These are phyloP conservation scores for Grammomys dolichurus DNA, from an alignment of 2,113 vertebrate species.

Conservation along the genomic window DNA sequence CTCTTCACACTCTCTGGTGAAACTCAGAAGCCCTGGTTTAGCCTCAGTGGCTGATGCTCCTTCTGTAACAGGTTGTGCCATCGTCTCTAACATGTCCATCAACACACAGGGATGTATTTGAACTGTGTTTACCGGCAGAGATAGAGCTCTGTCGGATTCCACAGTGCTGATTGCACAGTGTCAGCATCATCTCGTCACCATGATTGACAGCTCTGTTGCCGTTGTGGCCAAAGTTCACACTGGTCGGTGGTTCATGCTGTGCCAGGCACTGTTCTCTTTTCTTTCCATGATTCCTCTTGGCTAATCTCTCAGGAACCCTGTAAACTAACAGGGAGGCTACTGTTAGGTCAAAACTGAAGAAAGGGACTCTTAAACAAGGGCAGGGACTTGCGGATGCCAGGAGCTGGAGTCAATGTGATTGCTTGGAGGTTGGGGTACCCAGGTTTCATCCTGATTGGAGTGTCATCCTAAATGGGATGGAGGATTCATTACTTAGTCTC, in stretches of 20 bases:
- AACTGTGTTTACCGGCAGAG: neutral
- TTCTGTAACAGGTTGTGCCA: neutral
- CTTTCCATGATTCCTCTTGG: neutral
- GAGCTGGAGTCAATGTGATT: fast-evolving
- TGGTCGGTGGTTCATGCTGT: fast-evolving
- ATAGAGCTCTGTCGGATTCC: neutral
- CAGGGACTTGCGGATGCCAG: neutral
- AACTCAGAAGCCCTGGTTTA: neutral
- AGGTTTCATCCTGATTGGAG: neutral
- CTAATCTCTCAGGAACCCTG: neutral
- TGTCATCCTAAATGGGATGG: neutral
- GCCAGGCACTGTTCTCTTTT: neutral
- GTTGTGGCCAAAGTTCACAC: fast-evolving
- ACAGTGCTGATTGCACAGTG: neutral
- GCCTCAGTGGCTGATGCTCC: neutral
- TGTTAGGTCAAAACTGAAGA: neutral
- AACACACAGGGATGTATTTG: neutral
- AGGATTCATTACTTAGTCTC: neutral
- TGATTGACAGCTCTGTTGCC: fast-evolving
- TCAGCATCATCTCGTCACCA: neutral
- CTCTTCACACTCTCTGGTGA: neutral
- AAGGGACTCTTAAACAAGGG: neutral
- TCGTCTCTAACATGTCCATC: neutral
- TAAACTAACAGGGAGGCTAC: neutral
- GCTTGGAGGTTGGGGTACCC: neutral